Evolutionary conservation across 2,888 invertebrate genomes (phyloP), one percentile per base, ranked within the genome.

Genomic region (Phorcus lineatus): DNA sequence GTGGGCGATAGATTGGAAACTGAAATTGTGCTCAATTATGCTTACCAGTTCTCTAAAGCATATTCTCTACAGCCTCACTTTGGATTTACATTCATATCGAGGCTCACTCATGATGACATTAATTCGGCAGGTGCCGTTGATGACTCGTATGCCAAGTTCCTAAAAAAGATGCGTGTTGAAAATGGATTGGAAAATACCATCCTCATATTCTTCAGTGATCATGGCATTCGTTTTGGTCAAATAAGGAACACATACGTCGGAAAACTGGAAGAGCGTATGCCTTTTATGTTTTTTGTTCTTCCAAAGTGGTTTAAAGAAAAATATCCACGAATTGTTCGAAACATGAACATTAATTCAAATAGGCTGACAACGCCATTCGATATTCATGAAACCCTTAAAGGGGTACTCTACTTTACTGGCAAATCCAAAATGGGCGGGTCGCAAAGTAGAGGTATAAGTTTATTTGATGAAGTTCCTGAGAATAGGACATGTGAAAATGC

Each of bases 201-300:
- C 11, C 24, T 89, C 1, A 31, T 89, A 16, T 88, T 86, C 78
- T 88, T 97, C 94, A 97, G 97, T 92, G 98, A 98, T 91, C 98
- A 98, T 90, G 98, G 98, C 0, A 95, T 97, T 79, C 94, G 97
- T 82, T 97, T 96, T 96, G 97, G 97, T 2, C 94, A 94, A 3
- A 96, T 97, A 86, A 94, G 97, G 13, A 94, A 94, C 85, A 97
- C 97, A 0, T 96, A 96, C 92, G 96, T 97, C 66, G 94, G 93
- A 0, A 90, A 91, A 91, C 94, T 97, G 91, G 98, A 98, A 92
- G 97, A 97, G 91, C 95, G 97, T 66, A 94, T 97, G 78, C 98
- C 98, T 0, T 95, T 97, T 85, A 94, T 97, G 47, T 95, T 96
- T 87, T 92, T 96, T 1, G 91, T 95, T 3, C 92, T 97, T 81